phyloP scores from a whole-genome alignment of 2,797 vertebrate genomes.

The Pseudotriccus pelzelni region DNA sequence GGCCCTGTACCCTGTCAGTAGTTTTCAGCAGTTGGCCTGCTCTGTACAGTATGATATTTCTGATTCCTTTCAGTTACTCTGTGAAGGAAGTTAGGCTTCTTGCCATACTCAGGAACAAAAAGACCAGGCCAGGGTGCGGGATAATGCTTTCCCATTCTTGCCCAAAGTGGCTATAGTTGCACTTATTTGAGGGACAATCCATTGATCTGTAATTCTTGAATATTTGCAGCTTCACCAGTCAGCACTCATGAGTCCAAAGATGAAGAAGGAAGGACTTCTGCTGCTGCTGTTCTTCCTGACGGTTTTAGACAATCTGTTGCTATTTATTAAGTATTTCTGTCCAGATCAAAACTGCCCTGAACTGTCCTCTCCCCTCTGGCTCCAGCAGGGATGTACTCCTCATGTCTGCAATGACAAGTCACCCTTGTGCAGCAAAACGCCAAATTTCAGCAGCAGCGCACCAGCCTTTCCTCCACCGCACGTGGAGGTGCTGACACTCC shows the following conservation, averaged over 20 bases:
- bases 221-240: slow-evolving; percentile 26
- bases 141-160: slow-evolving; percentile 42
- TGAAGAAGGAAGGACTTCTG: slow-evolving; percentile 22
- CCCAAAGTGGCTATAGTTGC: slow-evolving; percentile 50
- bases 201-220: slow-evolving; percentile 22
- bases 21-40: slow-evolving; percentile 53
- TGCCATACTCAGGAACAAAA: slow-evolving; percentile 22
- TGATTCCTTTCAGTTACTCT: slow-evolving; percentile 58
- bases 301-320: slow-evolving; percentile 49
- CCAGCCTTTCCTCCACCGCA: accelerated
- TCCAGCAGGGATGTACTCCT: neutral
- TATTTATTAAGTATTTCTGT: slow-evolving; percentile 47
- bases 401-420: neutral
- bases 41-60: slow-evolving; percentile 3
- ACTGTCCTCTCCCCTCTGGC: neutral
- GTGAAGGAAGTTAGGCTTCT: slow-evolving; percentile 33
- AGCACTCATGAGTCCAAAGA: neutral
- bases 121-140: neutral
- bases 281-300: neutral
- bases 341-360: slow-evolving; percentile 24
- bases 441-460: accelerated
- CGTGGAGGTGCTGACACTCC: neutral
- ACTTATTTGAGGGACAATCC: slow-evolving; percentile 47
- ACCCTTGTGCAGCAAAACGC: neutral
- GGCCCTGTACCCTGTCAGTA: slow-evolving; percentile 14